Conservation (phyloP, 1,140 invertebrate genomes). For the Drosophila biarmipes region DNA sequence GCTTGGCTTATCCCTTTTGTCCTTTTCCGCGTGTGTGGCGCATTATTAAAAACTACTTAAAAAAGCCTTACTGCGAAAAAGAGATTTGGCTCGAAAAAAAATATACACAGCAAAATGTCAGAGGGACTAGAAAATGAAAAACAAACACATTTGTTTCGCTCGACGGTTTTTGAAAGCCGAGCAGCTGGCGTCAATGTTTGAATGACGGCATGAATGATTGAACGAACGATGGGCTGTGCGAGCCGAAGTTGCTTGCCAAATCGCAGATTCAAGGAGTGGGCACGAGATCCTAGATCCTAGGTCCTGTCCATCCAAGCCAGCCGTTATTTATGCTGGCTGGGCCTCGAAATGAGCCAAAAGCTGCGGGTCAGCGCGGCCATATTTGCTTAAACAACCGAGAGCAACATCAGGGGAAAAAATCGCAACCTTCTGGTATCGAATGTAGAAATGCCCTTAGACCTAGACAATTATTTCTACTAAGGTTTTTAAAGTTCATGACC, state of each 20-base stretch:
- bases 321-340: constrained; percentile 58
- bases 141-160: constrained; percentile 71
- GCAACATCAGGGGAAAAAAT: background rate
- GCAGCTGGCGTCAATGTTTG: constrained; percentile 71
- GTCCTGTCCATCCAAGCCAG: constrained; percentile 27
- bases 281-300: constrained; percentile 16
- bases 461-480: background rate
- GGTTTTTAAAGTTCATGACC: no score
- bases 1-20: constrained; percentile 54
- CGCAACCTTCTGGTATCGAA: background rate
- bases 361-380: constrained; percentile 58
- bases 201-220: constrained; percentile 75
- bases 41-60: constrained; percentile 78
- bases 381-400: constrained; percentile 56
- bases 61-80: constrained; percentile 59
- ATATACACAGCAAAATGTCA: constrained; percentile 26
- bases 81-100: constrained; percentile 50
- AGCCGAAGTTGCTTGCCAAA: constrained; percentile 52
- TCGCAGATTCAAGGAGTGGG: constrained; percentile 27
- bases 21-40: constrained; percentile 67
- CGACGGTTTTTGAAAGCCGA: constrained; percentile 33
- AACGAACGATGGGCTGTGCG: constrained; percentile 52
- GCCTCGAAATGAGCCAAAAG: constrained; percentile 66
- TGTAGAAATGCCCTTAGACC: background rate
- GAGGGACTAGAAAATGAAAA: constrained; percentile 70